Percentiles rank a stretch among this genome's conserved stretches.
These are phyloP conservation scores for Solea solea DNA, from an alignment of 2,113 vertebrate species.

Conservation along the genomic window DNA sequence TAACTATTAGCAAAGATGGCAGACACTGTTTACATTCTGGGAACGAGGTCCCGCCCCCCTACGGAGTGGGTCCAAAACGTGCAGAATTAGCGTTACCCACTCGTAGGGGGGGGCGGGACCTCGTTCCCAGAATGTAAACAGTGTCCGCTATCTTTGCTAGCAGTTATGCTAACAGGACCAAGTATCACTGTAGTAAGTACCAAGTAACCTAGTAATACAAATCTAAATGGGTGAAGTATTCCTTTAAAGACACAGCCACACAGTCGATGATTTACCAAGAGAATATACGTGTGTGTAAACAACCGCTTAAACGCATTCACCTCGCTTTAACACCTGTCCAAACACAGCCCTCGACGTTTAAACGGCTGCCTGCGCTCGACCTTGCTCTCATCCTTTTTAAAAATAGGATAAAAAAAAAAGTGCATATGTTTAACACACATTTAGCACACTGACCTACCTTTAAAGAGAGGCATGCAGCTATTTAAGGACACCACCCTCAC, in stretches of 20 bases:
- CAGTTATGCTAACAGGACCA: too few species aligned
- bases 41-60: too few species aligned
- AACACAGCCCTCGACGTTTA: conserved; percentile 35
- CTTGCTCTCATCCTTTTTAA: conserved; percentile 46
- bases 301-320: conserved; percentile 40
- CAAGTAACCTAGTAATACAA: too few species aligned
- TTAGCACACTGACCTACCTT: conserved; percentile 34
- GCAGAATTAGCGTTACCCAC: too few species aligned
- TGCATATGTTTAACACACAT: conserved; percentile 42
- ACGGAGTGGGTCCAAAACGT: too few species aligned
- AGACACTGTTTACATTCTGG: too few species aligned
- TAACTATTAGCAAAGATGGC: too few species aligned
- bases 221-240: too few species aligned
- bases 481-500: conserved; percentile 22
- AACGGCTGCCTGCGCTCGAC: conserved; percentile 48
- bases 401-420: conserved; percentile 53
- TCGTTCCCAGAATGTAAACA: too few species aligned
- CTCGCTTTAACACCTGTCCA: conserved; percentile 52
- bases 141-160: too few species aligned
- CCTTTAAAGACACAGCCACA: background rate
- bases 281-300: conserved; percentile 42
- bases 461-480: conserved; percentile 24
- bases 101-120: too few species aligned
- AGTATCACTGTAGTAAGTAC: too few species aligned
- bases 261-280: conserved; percentile 45